A percentile compares a stretch with the other conserved stretches of the same genome.
Evolutionary conservation across 1,140 invertebrate genomes (phyloP).

Genomic region (Neodiprion fabricii): DNA sequence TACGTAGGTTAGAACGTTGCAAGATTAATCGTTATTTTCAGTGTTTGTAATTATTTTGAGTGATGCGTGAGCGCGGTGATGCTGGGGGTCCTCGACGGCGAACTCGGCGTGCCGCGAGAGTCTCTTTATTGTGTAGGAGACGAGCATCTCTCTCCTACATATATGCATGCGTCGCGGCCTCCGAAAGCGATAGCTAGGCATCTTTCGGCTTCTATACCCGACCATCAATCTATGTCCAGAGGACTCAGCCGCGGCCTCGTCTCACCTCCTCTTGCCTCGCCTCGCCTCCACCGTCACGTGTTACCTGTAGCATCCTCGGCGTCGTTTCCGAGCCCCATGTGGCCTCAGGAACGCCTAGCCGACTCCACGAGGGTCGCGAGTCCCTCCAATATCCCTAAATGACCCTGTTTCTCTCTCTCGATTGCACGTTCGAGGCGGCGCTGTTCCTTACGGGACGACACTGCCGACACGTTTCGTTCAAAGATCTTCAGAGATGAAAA

Average conservation of each 20-base stretch:
- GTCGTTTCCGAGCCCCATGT: slow-evolving; percentile 8
- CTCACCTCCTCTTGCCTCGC: background rate
- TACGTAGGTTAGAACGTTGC: slow-evolving; percentile 9
- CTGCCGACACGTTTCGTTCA: slow-evolving; percentile 13
- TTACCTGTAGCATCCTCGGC: slow-evolving; percentile 17
- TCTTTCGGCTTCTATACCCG: slow-evolving; percentile 22
- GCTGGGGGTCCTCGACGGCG: slow-evolving; percentile 9
- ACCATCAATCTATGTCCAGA: slow-evolving; percentile 42
- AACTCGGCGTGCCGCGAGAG: background rate
- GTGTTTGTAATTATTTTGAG: slow-evolving; percentile 45
- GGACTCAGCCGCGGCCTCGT: slow-evolving; percentile 23
- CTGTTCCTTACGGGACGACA: slow-evolving; percentile 21
- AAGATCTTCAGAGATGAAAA: no score
- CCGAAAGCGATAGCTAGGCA: slow-evolving; percentile 28
- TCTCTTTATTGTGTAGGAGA: slow-evolving; percentile 11
- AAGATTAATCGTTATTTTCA: slow-evolving; percentile 45
- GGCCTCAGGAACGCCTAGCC: background rate
- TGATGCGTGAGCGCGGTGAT: slow-evolving; percentile 23
- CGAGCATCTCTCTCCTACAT: background rate
- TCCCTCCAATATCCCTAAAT: background rate
- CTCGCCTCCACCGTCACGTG: slow-evolving; percentile 8
- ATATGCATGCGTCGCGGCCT: slow-evolving; percentile 15
- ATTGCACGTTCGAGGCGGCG: slow-evolving; percentile 21
- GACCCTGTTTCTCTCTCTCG: background rate
- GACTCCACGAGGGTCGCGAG: background rate